A percentile compares a stretch with the other conserved stretches of the same genome.
phyloP scores from a whole-genome alignment of 2,888 invertebrate species.

The Drosophila macrothrix region DNA sequence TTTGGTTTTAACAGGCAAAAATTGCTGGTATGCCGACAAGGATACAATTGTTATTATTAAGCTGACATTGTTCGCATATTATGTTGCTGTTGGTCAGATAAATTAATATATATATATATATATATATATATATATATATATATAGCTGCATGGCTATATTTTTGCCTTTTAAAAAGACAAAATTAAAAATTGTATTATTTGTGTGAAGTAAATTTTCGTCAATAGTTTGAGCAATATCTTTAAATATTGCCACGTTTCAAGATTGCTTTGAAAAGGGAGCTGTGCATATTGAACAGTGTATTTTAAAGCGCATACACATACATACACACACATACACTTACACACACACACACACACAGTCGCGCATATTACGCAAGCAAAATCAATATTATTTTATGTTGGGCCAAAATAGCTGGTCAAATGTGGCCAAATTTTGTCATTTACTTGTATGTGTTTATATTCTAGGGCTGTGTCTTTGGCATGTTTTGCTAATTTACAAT shows the following conservation, averaged over 20 bases:
- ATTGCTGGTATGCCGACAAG: neutral
- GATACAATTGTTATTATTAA: neutral
- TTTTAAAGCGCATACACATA: slow-evolving; percentile 13
- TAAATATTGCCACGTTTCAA: neutral
- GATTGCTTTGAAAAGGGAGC: slow-evolving; percentile 1
- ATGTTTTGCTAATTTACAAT: slow-evolving; percentile 44
- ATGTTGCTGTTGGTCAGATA: neutral
- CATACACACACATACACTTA: neutral
- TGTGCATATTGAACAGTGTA: slow-evolving; percentile 12
- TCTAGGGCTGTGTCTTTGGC: slow-evolving; percentile 7
- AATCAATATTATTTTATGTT: slow-evolving; percentile 54
- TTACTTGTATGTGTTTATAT: neutral
- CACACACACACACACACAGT: neutral
- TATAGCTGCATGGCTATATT: too few relatives aligned
- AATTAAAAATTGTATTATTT: neutral
- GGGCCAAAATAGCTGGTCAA: slow-evolving; percentile 28
- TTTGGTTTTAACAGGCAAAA: neutral
- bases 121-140: too few relatives aligned
- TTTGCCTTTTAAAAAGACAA: neutral
- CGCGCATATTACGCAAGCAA: slow-evolving; percentile 29
- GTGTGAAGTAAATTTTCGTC: neutral
- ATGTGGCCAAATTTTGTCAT: slow-evolving; percentile 29
- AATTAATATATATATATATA: neutral
- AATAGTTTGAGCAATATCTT: neutral
- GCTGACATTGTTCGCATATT: neutral